phyloP scores from a whole-genome alignment of 2,113 vertebrate species.

The Trogon surrucura region DNA sequence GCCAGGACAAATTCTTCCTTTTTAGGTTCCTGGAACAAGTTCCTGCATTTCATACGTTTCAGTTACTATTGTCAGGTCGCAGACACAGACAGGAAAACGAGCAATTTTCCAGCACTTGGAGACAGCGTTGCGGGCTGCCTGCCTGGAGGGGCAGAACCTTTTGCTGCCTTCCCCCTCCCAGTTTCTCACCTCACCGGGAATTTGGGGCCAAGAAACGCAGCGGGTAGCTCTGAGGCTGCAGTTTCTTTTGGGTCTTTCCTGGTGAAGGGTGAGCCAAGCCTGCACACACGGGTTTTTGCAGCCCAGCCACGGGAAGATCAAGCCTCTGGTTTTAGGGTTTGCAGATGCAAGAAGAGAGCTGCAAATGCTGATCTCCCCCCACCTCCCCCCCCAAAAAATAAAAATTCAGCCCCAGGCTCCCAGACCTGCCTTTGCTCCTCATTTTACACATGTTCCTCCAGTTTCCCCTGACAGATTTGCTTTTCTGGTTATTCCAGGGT shows the following conservation, averaged over 20 bases:
- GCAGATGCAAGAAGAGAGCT: background rate
- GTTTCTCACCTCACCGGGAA: background rate
- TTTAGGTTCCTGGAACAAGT: background rate
- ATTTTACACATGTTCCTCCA: background rate
- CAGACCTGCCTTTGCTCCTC: background rate
- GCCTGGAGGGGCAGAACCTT: background rate
- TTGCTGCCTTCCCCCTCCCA: background rate
- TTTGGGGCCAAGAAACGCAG: background rate
- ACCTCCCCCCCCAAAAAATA: background rate
- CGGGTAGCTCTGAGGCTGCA: background rate
- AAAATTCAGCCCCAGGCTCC: background rate
- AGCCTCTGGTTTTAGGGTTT: background rate
- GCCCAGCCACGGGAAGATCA: background rate
- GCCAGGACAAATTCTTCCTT: background rate
- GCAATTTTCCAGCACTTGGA: background rate
- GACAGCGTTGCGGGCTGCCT: background rate
- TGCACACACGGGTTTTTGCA: rapidly evolving
- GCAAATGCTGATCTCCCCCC: background rate
- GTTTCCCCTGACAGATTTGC: background rate
- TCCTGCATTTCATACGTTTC: background rate
- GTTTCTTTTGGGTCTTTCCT: background rate
- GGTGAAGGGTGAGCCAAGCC: background rate
- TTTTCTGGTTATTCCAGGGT: background rate
- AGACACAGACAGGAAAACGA: background rate
- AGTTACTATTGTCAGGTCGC: background rate